phyloP scores from a whole-genome alignment of 2,888 invertebrate genomes.

The Ischnura elegans region DNA sequence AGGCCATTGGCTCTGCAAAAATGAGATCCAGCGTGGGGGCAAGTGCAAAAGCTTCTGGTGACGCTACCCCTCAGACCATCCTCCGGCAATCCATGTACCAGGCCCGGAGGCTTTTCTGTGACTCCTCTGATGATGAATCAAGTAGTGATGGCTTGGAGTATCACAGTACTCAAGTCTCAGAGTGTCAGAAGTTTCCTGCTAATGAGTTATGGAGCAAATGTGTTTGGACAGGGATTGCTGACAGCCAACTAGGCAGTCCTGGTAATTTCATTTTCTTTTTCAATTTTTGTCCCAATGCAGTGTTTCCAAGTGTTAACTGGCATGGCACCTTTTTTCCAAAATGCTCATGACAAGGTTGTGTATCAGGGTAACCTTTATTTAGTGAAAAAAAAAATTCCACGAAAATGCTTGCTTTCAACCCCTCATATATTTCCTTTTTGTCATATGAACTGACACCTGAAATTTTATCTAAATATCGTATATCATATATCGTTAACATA shows the following conservation, averaged over 20 bases:
- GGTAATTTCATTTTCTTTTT: background rate
- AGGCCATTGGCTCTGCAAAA: background rate
- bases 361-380: too few relatives aligned
- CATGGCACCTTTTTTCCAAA: too few relatives aligned
- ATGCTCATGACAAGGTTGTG: too few relatives aligned
- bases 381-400: too few relatives aligned
- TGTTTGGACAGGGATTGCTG: background rate
- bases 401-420: too few relatives aligned
- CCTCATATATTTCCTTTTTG: too few relatives aligned
- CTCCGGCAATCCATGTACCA: too few relatives aligned
- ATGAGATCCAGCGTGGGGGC: background rate
- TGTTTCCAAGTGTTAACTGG: too few relatives aligned
- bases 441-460: too few relatives aligned
- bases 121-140: constrained; percentile 16
- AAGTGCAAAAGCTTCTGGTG: background rate
- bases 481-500: too few relatives aligned
- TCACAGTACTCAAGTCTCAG: background rate
- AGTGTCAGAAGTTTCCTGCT: background rate
- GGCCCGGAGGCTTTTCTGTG: background rate
- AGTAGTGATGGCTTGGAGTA: constrained; percentile 13
- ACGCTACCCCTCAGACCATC: background rate
- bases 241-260: background rate
- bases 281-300: too few relatives aligned
- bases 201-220: constrained; percentile 17
- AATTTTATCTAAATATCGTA: too few relatives aligned